phyloP scores from a whole-genome alignment of 2,888 invertebrate genomes.

The Nomada goodeniana region DNA sequence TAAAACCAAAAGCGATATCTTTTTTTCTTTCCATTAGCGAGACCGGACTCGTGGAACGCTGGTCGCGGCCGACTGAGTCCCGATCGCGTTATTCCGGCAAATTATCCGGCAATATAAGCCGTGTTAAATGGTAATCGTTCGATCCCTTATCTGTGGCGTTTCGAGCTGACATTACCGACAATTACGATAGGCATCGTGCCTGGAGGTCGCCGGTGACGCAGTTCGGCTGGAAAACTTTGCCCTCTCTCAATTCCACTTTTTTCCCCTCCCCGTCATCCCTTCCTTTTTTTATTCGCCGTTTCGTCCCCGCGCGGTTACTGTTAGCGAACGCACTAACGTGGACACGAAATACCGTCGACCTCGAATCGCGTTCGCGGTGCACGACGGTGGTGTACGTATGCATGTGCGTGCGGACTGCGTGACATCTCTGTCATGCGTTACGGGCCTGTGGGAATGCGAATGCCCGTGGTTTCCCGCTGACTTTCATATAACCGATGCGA shows the following conservation, averaged over 20 bases:
- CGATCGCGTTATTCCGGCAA: constrained; percentile 45
- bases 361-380: constrained; percentile 42
- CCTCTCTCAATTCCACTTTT: constrained; percentile 16
- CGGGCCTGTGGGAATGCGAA: constrained; percentile 68
- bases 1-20: constrained; percentile 4
- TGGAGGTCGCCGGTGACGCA: constrained; percentile 54
- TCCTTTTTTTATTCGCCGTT: background rate
- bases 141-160: constrained; percentile 55
- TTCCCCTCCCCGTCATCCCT: too few relatives aligned
- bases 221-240: constrained; percentile 44
- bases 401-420: constrained; percentile 44
- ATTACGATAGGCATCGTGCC: constrained; percentile 64
- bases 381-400: background rate
- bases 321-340: constrained; percentile 28
- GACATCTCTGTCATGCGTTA: constrained; percentile 68
- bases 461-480: constrained; percentile 69
- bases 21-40: constrained; percentile 26
- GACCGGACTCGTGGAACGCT: constrained; percentile 6
- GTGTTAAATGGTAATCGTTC: constrained; percentile 51
- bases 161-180: constrained; percentile 50
- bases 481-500: constrained; percentile 67
- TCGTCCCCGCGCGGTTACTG: constrained; percentile 20
- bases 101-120: constrained; percentile 54
- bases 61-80: constrained; percentile 15
- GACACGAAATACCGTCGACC: constrained; percentile 42